These are phyloP conservation scores for Panagrolaimus sp. DNA, from an alignment of 1,140 invertebrate species.

Conservation along the genomic window DNA sequence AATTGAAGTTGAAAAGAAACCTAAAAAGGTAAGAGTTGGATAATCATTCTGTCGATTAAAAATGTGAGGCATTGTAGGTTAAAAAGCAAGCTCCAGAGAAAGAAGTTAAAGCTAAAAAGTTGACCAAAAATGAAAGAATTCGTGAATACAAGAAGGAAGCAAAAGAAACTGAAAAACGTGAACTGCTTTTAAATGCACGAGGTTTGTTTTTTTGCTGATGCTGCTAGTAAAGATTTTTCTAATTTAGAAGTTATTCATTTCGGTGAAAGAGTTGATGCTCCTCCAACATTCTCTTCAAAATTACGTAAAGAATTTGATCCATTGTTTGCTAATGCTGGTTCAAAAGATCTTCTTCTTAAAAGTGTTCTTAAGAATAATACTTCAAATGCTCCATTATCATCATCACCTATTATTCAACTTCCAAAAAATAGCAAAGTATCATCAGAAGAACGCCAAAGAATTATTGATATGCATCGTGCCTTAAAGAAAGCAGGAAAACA, in stretches of 20 bases:
- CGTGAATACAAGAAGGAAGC: background rate
- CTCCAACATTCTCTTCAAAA: constrained; percentile 20
- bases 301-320: constrained; percentile 20
- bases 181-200: constrained; percentile 29
- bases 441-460: background rate
- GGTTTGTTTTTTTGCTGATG: constrained; percentile 20
- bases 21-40: too few species aligned
- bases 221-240: constrained; percentile 5
- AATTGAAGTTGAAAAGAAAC: background rate
- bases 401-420: background rate
- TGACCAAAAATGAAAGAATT: constrained; percentile 23
- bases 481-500: background rate
- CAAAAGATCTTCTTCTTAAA: constrained; percentile 25
- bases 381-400: background rate
- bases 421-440: background rate
- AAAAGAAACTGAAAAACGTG: constrained; percentile 9
- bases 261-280: constrained; percentile 29
- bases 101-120: constrained; percentile 13
- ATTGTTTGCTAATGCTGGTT: constrained; percentile 23
- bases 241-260: constrained; percentile 29
- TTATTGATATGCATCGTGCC: background rate
- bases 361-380: background rate
- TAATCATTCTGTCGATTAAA: too few species aligned
- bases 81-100: background rate
- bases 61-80: too few species aligned